Evolutionary conservation across 1,140 invertebrate species (phyloP).

Genomic region (Drosophila gunungcola): DNA sequence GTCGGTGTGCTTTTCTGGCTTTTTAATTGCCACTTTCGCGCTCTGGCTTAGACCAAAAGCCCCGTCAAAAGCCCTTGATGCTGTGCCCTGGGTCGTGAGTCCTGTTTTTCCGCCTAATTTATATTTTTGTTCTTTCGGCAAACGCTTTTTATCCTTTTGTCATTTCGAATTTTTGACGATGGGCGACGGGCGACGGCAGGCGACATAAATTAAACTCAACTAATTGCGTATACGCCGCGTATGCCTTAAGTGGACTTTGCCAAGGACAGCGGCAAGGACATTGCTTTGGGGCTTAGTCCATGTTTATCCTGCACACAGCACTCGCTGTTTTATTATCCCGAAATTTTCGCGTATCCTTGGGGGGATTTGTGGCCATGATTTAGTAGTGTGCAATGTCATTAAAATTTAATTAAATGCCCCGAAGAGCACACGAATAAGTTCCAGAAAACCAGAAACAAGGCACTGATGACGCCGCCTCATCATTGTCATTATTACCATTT

Average conservation of each 20-base stretch:
- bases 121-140: conserved; percentile 37
- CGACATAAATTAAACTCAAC: conserved; percentile 63
- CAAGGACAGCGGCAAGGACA: conserved; percentile 38
- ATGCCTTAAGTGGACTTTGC: conserved; percentile 71
- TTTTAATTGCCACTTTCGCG: conserved; percentile 78
- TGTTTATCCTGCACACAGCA: conserved; percentile 34
- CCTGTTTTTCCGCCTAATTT: conserved; percentile 55
- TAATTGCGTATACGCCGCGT: conserved; percentile 80
- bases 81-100: conserved; percentile 9
- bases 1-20: conserved; percentile 42
- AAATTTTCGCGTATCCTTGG: conserved; percentile 46
- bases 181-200: background rate
- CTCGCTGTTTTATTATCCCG: conserved; percentile 57
- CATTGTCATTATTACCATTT: conserved; percentile 6
- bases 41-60: conserved; percentile 57
- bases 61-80: conserved; percentile 36
- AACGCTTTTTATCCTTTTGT: conserved; percentile 77
- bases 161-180: conserved; percentile 39
- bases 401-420: conserved; percentile 75
- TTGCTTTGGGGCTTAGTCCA: conserved; percentile 19
- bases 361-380: conserved; percentile 72
- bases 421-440: conserved; percentile 21
- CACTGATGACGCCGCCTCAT: conserved; percentile 27
- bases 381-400: conserved; percentile 70
- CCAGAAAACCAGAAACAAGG: conserved; percentile 17